Conservation (phyloP, 2,797 vertebrate genomes). For the Gymnothorax javanicus region DNA sequence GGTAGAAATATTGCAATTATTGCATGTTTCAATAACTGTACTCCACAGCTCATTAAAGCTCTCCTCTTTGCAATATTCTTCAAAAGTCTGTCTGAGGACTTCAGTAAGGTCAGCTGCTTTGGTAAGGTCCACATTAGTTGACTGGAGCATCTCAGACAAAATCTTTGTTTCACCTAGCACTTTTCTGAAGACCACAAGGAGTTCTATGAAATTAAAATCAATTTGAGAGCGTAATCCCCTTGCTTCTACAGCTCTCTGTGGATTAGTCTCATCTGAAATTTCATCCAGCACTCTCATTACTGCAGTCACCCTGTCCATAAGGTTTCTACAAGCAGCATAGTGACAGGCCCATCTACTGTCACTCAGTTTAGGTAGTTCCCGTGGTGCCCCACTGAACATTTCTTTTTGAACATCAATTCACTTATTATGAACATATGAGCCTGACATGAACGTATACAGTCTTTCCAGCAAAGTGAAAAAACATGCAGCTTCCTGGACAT, state of each 20-base stretch:
- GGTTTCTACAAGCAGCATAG: too few relatives aligned
- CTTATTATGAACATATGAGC: slow-evolving; percentile 29
- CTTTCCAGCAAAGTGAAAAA: slow-evolving; percentile 12
- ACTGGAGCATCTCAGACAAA: too few relatives aligned
- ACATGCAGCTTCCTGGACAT: slow-evolving; percentile 27
- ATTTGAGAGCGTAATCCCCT: slow-evolving; percentile 13
- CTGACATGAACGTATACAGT: slow-evolving; percentile 11
- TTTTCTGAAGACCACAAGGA: too few relatives aligned
- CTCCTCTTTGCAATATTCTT: too few relatives aligned
- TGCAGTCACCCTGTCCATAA: slow-evolving; percentile 12
- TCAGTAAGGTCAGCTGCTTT: too few relatives aligned
- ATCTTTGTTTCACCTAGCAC: too few relatives aligned
- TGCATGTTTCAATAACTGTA: too few relatives aligned
- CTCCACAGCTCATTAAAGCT: too few relatives aligned
- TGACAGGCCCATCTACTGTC: slow-evolving; percentile 7
- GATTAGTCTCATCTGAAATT: slow-evolving; percentile 25
- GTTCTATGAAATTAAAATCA: not conserved
- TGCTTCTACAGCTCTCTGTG: slow-evolving; percentile 19
- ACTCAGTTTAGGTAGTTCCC: slow-evolving; percentile 10
- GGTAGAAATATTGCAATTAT: too few relatives aligned
- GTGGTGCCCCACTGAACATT: slow-evolving; percentile 15
- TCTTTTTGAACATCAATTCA: slow-evolving; percentile 17
- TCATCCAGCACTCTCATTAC: slow-evolving; percentile 23
- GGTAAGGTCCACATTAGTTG: too few relatives aligned
- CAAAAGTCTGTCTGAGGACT: too few relatives aligned